Evolutionary conservation across 2,888 invertebrate genomes (phyloP), one percentile per base, ranked within the genome.

Genomic region (Aethes cnicana): DNA sequence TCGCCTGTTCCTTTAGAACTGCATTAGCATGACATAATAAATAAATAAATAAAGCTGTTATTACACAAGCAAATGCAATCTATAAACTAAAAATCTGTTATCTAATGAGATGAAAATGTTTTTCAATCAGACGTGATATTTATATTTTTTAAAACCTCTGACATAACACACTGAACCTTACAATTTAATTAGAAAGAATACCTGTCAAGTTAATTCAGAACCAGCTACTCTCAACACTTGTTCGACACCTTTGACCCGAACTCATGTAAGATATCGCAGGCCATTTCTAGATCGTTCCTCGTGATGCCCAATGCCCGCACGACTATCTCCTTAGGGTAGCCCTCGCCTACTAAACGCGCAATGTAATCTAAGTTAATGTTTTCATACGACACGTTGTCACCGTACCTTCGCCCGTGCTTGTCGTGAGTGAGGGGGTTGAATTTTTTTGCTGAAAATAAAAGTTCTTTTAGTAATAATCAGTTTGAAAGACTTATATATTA

Each of bases 251-350:
- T 89, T 2, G 83, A 72, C n/a, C 95, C 97, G 81, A 97, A 97
- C 77, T 97, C 96, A 77, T 96, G 95, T 62, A 97, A 87, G 73
- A 97, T 97, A 78, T 98, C 97, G 86, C 97, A 95, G 36, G 98
- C 98, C 97, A 98, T 98, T 77, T 96, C 96, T 47, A 98, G 91
- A 81, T 98, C 96, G 86, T 98, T 98, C 53, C 97, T 92, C 1
- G 97, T 96, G 68, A 98, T 97, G 55, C 97, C 96, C 63, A 98
- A 90, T 3, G 98, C 98, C 62, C 97, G 92, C 39, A 97, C 95
- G 2, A 97, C 98, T 37, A 96, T 95, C 72, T 97, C 96, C 69
- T 96, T 95, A 1, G 97, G 94, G 74, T 97, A 98, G 0, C 98
- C 98, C 69, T 97, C 97, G 49, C 93, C 94, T 36, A 97, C 96